Evolutionary conservation across 2,888 invertebrate genomes (phyloP), one percentile per base, ranked within the genome.

Genomic region (Hyposoter dolosus): DNA sequence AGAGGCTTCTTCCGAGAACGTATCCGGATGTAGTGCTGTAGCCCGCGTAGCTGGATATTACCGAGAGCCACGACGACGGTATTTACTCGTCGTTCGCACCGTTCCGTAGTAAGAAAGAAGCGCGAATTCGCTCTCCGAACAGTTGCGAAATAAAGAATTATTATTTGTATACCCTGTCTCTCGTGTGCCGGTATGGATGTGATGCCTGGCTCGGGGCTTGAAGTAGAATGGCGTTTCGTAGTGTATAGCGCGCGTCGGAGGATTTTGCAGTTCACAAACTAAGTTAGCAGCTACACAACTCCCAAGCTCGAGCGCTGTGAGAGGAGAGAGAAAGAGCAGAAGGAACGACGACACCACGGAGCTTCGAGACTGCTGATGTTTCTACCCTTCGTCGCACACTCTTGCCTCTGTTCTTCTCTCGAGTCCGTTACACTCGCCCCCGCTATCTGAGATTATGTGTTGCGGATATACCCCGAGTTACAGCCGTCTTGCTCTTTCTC

Each of bases 251-350:
- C 91, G 91, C 90, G 91, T 90, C 91, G 90, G 90, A 92, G 93
- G 93, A 93, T 93, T 93, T 93, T 92, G 91, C 92, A 93, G 92
- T 93, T 93, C 92, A 91, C 93, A 93, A 93, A 93, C 92, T 92
- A 92, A 93, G 93, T 93, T 93, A 92, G 91, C 92, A 90, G 91
- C 91, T 91, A 90, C 91, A 83, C 85, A 91, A 92, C 90, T 91
- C 89, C 88, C 89, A 72, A 72, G 78, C 69, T 84, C 81, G 84
- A 74, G 81, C 84, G 50, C 66, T 78, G 40, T 56, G 84, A 65
- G 56, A 83, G 45, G 56, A 28, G 75, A 72, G 72, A 68, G 79
- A 68, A 82, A 84, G 82, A 32, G 28, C 28, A 28, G 56, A 74
- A 23, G 35, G 40, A 28, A 45, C 68, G 69, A 84, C 66, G 68